Evolutionary conservation across 2,113 vertebrate genomes (phyloP), one percentile per base, ranked within the genome.

Genomic region (Herpetotheres cachinnans): DNA sequence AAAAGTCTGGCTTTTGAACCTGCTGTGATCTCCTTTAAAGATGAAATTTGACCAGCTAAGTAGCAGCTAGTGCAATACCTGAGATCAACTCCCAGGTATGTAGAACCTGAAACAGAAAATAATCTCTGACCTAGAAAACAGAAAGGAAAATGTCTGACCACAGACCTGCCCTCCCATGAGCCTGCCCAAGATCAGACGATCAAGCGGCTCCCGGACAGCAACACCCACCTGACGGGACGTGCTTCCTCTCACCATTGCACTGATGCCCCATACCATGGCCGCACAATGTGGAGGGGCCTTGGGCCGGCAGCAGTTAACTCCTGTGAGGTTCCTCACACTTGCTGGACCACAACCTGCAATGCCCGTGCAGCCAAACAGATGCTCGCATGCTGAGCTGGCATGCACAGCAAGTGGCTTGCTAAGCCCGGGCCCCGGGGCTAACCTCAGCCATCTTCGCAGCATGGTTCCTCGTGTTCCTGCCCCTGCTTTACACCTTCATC

Each of bases 211-310:
- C 16, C 2, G 0, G 7, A 25, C 49, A 82, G 34, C 69, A 59
- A 15, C 73, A 32, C 36, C 9, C 24, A 71, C 44, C 59, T 5
- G 5, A 63, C 0, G 0, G 44, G 38, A 54, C 0, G 0, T 4
- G 40, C 30, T 76, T 44, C 55, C 36, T 69, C 38, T 7, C 11
- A 1, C 40, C 62, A 34, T 13, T 4, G 2, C 67, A 7, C 2
- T 1, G 62, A 32, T 30, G 11, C 26, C 24, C 29, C 1, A 4
- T 24, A 18, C 81, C 38, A 32, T 0, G 0, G 52, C 26, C 52
- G 15, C 30, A 6, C 10, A 5, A 7, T 0, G 0, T 0, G 1
- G 15, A 21, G 25, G 3, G 34, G 17, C 8, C 63, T 8, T 1
- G 0, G 10, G 63, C 59, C 20, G 50, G n/a, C 2, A 2, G 80